Percentiles rank a stretch among this genome's conserved stretches.
Conservation (phyloP, 2,113 vertebrate species). For the Nematolebias whitei region DNA sequence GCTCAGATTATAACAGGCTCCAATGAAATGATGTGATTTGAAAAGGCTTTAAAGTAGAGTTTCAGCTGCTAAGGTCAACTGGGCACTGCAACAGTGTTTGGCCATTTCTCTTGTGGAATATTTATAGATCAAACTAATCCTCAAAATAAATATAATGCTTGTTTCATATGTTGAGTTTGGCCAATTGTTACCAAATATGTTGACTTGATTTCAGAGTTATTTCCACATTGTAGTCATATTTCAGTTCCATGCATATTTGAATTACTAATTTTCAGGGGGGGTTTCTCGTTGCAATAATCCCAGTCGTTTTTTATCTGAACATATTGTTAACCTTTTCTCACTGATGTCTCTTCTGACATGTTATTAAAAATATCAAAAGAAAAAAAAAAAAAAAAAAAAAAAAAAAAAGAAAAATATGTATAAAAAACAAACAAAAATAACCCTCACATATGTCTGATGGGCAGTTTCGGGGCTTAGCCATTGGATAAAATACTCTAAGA, state of each 20-base stretch:
- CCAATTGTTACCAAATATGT: constrained; percentile 23
- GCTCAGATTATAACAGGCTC: constrained; percentile 42
- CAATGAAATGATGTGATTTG: constrained; percentile 59
- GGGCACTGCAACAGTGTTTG: constrained; percentile 37
- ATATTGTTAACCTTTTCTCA: too few species aligned
- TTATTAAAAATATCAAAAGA: too few species aligned
- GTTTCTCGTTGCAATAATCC: background rate
- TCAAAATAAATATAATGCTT: constrained; percentile 12
- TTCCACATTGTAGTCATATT: background rate
- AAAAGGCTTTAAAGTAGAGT: constrained; percentile 52
- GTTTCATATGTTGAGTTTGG: constrained; percentile 42
- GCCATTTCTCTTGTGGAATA: constrained; percentile 37
- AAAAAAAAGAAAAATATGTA: too few species aligned
- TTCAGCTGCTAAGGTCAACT: constrained; percentile 66
- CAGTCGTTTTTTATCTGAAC: too few species aligned
- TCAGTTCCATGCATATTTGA: background rate
- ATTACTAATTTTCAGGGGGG: constrained; percentile 33
- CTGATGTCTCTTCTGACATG: too few species aligned
- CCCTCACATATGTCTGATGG: too few species aligned
- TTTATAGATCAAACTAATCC: constrained; percentile 45
- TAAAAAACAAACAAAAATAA: too few species aligned
- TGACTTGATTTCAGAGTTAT: constrained; percentile 20
- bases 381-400: too few species aligned
- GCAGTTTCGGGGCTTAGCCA: too few species aligned
- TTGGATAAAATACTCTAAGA: too few species aligned